phyloP scores from a whole-genome alignment of 2,797 vertebrate genomes.

The Avahi laniger region DNA sequence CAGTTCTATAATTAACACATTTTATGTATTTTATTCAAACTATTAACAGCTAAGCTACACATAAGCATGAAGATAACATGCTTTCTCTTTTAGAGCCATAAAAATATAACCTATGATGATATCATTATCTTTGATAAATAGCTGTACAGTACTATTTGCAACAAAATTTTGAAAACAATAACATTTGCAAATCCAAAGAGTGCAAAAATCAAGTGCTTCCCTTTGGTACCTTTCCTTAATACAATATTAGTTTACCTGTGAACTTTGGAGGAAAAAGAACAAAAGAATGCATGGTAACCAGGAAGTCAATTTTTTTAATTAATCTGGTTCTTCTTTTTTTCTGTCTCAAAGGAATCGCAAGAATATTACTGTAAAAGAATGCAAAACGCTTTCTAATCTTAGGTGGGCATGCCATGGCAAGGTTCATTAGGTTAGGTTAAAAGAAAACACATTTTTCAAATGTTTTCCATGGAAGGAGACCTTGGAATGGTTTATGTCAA shows the following conservation, averaged over 20 bases:
- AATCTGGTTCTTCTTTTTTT: neutral
- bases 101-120: neutral
- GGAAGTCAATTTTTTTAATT: neutral
- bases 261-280: neutral
- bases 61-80: neutral
- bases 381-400: neutral
- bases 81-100: neutral
- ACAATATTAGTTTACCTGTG: neutral
- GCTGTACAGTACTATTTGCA: neutral
- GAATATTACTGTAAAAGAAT: neutral
- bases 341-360: neutral
- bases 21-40: neutral
- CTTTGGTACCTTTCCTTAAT: neutral
- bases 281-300: fast-evolving
- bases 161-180: neutral
- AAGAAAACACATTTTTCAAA: too few species aligned
- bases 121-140: neutral
- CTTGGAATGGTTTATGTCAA: neutral
- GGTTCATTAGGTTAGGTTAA: neutral
- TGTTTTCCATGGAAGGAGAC: neutral
- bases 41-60: neutral
- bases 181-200: neutral
- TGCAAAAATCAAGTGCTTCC: neutral
- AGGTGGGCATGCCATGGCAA: neutral
- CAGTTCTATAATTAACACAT: neutral